Evolutionary conservation across 2,797 vertebrate genomes (phyloP), one percentile per base, ranked within the genome.

Genomic region (Parotocinclus haroldoi): DNA sequence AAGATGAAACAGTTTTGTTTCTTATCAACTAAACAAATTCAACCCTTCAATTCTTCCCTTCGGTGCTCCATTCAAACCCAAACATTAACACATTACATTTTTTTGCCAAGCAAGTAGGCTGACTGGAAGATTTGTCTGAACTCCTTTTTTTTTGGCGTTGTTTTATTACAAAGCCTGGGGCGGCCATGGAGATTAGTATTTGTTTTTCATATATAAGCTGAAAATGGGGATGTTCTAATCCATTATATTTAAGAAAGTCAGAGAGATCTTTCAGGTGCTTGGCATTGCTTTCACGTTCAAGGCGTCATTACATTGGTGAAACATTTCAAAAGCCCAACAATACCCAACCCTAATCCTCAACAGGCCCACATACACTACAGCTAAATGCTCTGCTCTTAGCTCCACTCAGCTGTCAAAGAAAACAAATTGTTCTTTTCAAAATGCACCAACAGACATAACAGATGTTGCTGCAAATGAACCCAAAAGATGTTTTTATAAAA

Each of bases 341-440:
- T 11, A 13, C 16, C 48, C 16, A 42, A 50, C 48, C 17, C 11
- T 18, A 13, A 62, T 14, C 38, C 57, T 38, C 66, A 66, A 62
- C 51, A 66, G 53, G 38, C 52, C 65, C 57, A 10, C 1, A 49
- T 9, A 55, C 53, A 57, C 49, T 49, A 10, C 3, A 62, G 50
- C 3, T 38, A 61, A 42, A 56, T 7, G 52, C 13, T 7, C 1
- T 27, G n/a, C 10, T 60, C 67, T 69, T 51, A 62, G 36, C 48
- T 78, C 63, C 16, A 59, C 70, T 72, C 56, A 65, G 69, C 69
- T 60, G 40, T 59, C 17, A 1, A 56, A 58, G 40, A 55, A 19
- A 58, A 73, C 27, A 62, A 60, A 27, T 13, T 63, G 16, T 66
- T 77, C 16, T 42, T 71, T 71, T 76, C 37, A 66, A 71, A 74